Evolutionary conservation across 2,888 invertebrate genomes (phyloP).

Genomic region (Idaea dimidiata): DNA sequence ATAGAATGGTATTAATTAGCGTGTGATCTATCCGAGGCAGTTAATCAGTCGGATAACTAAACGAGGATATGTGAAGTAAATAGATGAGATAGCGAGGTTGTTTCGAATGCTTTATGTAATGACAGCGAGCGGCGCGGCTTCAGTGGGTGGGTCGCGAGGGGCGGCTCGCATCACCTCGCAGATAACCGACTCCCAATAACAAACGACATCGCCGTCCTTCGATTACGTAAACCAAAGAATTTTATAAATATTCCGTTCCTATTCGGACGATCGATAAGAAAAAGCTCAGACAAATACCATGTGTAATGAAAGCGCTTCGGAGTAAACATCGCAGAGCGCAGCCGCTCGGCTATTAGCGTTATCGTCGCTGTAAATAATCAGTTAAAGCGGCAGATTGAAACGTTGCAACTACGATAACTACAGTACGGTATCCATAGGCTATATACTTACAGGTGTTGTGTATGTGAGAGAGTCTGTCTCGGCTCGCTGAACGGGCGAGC

Average conservation of each 20-base stretch:
- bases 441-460: constrained; percentile 22
- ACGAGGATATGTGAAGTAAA: constrained; percentile 14
- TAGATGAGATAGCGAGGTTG: constrained; percentile 27
- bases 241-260: constrained; percentile 59
- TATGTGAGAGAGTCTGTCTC: constrained; percentile 32
- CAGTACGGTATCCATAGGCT: constrained; percentile 27
- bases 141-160: constrained; percentile 26
- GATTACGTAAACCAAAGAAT: constrained; percentile 69
- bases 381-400: constrained; percentile 29
- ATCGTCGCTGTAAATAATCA: constrained; percentile 57
- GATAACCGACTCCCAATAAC: constrained; percentile 55
- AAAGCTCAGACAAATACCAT: constrained; percentile 55
- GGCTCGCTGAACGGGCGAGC: background rate
- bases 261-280: constrained; percentile 59
- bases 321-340: constrained; percentile 65
- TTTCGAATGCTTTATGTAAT: constrained; percentile 51
- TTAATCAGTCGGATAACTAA: background rate
- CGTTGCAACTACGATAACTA: constrained; percentile 34
- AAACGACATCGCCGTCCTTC: constrained; percentile 52
- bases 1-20: background rate
- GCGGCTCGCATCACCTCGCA: constrained; percentile 40
- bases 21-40: background rate
- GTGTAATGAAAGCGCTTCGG: constrained; percentile 53
- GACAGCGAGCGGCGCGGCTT: constrained; percentile 25
- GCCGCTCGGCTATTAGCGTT: constrained; percentile 55